Evolutionary conservation across 2,888 invertebrate genomes (phyloP), one percentile per base, ranked within the genome.

Genomic region (Cephus spinipes): DNA sequence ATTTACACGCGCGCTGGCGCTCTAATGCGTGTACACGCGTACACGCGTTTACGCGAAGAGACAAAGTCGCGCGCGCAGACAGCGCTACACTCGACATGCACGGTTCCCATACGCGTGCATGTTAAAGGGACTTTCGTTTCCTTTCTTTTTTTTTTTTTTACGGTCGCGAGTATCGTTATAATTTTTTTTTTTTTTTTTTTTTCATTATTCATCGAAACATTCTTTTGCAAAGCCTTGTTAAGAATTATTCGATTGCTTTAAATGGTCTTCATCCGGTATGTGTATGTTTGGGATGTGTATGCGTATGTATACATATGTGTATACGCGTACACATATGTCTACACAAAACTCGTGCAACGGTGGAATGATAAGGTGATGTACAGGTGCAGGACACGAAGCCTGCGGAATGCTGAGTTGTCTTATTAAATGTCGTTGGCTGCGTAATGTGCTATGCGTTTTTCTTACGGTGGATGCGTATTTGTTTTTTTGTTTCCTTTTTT

Each of bases 341-440:
- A 76, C 31, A 69, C 33, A 33, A 30, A 4, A 68, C 55, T 9
- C 55, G 55, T 55, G 23, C 55, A 55, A 55, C 55, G 55, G 55
- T 23, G 55, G 55, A 55, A 55, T 2, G 55, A 55, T 55, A 55
- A 23, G 55, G 55, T 23, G 55, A 79, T 83, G 80, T 84, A 81
- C 83, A 81, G 84, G 86, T 84, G 83, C 82, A 82, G 83, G 82
- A 82, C 80, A 84, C 82, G 80, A 76, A 82, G 85, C 83, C 85
- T 85, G 84, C 79, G 83, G 83, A 86, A 86, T 85, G 83, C 82
- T 83, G 82, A 86, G 80, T 84, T 85, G 83, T 87, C 82, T 85
- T 86, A 55, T 55, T 55, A 85, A 82, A 85, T 87, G 83, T 86
- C 86, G 81, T 87, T 89, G 85, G 84, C 84, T 88, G 86, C 85